A percentile compares a stretch with the other conserved stretches of the same genome.
Conservation (phyloP, 2,888 invertebrate species). For the Cylindroiulus punctatus region DNA sequence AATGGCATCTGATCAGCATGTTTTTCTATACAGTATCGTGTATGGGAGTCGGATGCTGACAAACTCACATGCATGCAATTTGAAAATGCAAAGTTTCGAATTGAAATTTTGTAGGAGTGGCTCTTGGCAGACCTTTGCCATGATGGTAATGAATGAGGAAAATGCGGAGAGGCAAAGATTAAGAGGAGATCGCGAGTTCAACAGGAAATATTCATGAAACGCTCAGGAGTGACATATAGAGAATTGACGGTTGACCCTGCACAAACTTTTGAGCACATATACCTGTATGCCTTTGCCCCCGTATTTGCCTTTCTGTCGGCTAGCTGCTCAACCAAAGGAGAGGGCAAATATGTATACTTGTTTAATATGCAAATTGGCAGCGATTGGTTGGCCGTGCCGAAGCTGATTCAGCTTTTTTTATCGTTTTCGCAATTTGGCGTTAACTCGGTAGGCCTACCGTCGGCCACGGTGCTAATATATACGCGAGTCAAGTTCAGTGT, state of each 20-base stretch:
- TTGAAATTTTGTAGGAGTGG: background rate
- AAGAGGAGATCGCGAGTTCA: background rate
- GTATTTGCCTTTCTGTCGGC: background rate
- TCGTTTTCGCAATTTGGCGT: slow-evolving; percentile 1
- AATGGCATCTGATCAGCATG: no score
- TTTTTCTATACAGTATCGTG: no score
- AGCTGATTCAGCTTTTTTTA: background rate
- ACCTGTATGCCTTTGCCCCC: no score
- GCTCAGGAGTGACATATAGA: background rate
- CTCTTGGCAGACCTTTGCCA: background rate
- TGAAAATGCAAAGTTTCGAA: background rate
- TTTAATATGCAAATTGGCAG: slow-evolving; percentile 20
- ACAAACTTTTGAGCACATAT: background rate
- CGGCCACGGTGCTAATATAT: background rate
- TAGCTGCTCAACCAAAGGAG: background rate
- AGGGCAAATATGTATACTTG: background rate
- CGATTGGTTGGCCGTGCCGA: background rate
- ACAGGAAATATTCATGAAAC: slow-evolving; percentile 2
- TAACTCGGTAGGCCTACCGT: background rate
- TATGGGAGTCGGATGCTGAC: no score
- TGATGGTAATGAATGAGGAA: background rate
- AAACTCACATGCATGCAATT: background rate
- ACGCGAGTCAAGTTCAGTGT: slow-evolving; percentile 19
- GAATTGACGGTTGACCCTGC: background rate
- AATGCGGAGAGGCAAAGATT: background rate